Base-by-base conservation (phyloP, 2,888 invertebrate species). In the Anthrax anthrax region DNA sequence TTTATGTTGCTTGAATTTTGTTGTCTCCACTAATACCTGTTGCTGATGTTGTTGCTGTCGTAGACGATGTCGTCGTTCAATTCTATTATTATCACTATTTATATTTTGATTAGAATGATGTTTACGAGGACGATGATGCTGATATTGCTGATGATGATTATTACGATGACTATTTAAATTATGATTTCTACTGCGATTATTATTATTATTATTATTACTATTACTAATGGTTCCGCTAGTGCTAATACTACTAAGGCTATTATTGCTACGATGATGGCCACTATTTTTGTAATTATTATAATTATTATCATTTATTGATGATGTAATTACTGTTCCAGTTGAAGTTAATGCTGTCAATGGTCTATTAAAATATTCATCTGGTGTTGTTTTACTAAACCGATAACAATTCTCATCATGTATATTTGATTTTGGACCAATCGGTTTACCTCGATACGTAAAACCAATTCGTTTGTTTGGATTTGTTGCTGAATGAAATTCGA, bases 361-460 rank as follows among this genome's bases (percentile, higher is more conserved):
- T 41, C 41, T 46, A 57, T 61, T 63, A 59, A 59, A 63, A 60
- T 63, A 65, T 54, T 59, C 58, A 56, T 61, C 61, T 54, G 64
- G 60, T 53, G 61, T 59, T 56, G 64, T 61, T 58, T 64, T 65
- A 52, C 62, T 61, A 54, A 65, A 65, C 54, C 59, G 58, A 55
- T 62, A 65, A 57, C 65, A 65, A 55, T 62, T 63, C 12, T 32
- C 46, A 58, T 65, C 64, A 55, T 60, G 64, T 53, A 65, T 60
- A 56, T 54, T 61, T 57, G 61, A 64, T 54, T 63, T 64, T 34
- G 65, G 65, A 19, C 65, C 65, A 44, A 65, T 61, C 50, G 65
- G 63, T 55, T 63, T 65, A 64, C 67, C 66, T 61, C 62, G 61
- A 54, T 60, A 62, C 54, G 65, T 66, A 60, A 66, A 66, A 54